Conservation (phyloP, 2,113 vertebrate genomes). For the Xerus inauris region DNA sequence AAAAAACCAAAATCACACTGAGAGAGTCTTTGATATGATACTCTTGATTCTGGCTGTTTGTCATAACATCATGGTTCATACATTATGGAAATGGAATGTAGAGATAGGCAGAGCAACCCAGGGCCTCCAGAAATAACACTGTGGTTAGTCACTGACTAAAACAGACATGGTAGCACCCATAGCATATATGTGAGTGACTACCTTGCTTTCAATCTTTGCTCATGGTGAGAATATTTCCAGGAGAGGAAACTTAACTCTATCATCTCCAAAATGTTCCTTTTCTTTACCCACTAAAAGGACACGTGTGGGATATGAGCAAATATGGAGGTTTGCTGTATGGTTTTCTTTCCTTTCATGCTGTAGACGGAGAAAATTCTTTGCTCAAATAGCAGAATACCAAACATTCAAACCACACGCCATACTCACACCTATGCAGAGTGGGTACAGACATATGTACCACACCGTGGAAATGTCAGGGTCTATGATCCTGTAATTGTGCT, state of each 20-base stretch:
- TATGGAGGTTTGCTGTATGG: neutral
- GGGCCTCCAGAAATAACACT: conserved; percentile 46
- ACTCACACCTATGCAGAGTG: neutral
- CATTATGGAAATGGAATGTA: conserved; percentile 20
- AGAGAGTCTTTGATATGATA: neutral
- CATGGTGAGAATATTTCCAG: neutral
- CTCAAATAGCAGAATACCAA: neutral
- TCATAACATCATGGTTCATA: neutral
- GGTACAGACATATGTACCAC: neutral
- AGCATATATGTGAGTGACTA: neutral
- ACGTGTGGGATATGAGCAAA: neutral
- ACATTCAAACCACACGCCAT: neutral
- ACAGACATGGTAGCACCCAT: conserved; percentile 19
- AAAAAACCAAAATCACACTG: neutral
- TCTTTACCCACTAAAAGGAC: neutral
- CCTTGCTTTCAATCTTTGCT: neutral
- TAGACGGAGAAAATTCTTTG: neutral
- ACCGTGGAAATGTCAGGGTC: neutral
- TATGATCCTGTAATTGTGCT: neutral
- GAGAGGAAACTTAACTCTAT: conserved; percentile 27
- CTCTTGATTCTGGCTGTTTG: conserved; percentile 1
- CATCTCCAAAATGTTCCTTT: conserved; percentile 7
- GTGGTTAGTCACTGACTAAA: conserved; percentile 48
- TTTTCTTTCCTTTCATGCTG: neutral
- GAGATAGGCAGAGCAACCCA: neutral